Conservation (phyloP, 2,797 vertebrate genomes). For the Tiaroga cobitis region DNA sequence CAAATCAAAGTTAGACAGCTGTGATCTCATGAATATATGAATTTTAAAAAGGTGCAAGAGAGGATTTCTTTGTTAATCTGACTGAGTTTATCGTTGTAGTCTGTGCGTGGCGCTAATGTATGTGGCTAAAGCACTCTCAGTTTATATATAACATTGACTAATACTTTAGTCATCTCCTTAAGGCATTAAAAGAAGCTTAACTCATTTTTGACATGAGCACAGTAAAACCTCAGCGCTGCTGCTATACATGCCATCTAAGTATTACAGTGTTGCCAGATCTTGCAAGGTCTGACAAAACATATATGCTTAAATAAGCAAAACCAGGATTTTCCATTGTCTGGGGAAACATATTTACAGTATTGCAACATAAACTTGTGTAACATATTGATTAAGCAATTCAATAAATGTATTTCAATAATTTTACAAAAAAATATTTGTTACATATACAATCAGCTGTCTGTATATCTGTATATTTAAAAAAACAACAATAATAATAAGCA, state of each 20-base stretch:
- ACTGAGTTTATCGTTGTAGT: constrained; percentile 12
- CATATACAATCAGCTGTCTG: not conserved
- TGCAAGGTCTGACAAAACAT: not conserved
- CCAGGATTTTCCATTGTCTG: not conserved
- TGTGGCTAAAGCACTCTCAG: constrained; percentile 31
- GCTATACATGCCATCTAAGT: constrained; percentile 23
- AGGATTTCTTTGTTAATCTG: constrained; percentile 50
- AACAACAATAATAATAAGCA: not conserved
- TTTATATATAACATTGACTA: constrained; percentile 50
- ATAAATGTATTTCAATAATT: not conserved
- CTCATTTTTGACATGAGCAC: constrained; percentile 31
- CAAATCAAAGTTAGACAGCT: constrained; percentile 12
- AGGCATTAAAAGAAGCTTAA: constrained; percentile 46
- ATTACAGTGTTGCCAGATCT: not conserved
- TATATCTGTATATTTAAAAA: too few species aligned
- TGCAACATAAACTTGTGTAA: not conserved
- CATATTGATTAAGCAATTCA: not conserved
- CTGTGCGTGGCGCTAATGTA: constrained; percentile 18
- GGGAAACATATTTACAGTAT: not conserved
- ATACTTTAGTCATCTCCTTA: constrained; percentile 49
- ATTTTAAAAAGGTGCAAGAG: not conserved
- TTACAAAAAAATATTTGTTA: not conserved
- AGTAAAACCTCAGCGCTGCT: constrained; percentile 28
- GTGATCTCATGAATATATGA: constrained; percentile 12
- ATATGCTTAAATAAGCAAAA: not conserved